Evolutionary conservation across 2,888 invertebrate species (phyloP).

Genomic region (Endotricha flammealis): DNA sequence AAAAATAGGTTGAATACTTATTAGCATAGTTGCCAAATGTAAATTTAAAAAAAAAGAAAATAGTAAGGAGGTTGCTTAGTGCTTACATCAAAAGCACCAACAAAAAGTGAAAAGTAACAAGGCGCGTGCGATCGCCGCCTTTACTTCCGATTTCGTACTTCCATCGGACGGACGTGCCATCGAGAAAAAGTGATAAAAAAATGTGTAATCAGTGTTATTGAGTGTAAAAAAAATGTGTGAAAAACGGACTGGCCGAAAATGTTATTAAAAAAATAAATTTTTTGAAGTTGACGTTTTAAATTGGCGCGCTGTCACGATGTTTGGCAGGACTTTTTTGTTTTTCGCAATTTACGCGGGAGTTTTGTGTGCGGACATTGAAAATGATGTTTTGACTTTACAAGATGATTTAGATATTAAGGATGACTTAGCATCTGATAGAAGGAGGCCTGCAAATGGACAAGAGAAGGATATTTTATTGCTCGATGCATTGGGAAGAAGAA

Average conservation of each 20-base stretch:
- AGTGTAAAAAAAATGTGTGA: slow-evolving; percentile 38
- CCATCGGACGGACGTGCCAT: slow-evolving; percentile 52
- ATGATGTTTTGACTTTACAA: slow-evolving; percentile 67
- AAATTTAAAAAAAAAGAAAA: slow-evolving; percentile 2
- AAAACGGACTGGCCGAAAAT: slow-evolving; percentile 43
- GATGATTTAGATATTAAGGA: slow-evolving; percentile 57
- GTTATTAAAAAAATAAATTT: slow-evolving; percentile 22
- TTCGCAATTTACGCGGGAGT: slow-evolving; percentile 31
- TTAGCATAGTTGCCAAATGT: neutral
- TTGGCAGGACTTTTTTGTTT: slow-evolving; percentile 32
- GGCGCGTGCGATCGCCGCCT: slow-evolving; percentile 30
- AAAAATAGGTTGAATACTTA: neutral
- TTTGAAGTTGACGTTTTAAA: slow-evolving; percentile 48
- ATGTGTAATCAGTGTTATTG: no score
- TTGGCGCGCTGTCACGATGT: slow-evolving; percentile 35
- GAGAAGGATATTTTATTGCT: slow-evolving; percentile 86
- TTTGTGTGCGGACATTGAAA: slow-evolving; percentile 51
- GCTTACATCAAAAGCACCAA: slow-evolving; percentile 21
- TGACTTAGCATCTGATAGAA: slow-evolving; percentile 53
- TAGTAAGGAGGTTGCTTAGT: neutral
- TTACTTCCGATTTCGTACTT: slow-evolving; percentile 63
- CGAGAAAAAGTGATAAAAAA: slow-evolving; percentile 24
- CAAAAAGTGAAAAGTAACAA: slow-evolving; percentile 67
- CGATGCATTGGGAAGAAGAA: slow-evolving; percentile 84
- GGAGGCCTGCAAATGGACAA: slow-evolving; percentile 80